Conservation (phyloP, 2,113 vertebrate species). For the Mirounga angustirostris region DNA sequence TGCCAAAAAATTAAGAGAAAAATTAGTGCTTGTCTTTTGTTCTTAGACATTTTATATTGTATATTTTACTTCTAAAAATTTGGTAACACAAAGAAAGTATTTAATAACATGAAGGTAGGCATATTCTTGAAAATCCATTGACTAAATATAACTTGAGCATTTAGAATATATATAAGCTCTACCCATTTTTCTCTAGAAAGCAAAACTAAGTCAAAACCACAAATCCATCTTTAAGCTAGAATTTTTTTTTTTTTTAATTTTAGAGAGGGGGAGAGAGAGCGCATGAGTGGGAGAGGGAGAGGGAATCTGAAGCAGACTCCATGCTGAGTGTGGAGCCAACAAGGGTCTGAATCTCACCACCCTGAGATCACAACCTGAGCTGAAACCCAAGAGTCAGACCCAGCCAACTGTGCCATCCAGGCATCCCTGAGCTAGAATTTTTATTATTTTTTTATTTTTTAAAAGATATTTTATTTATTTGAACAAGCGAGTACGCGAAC, state of each 20-base stretch:
- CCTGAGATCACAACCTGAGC: background rate
- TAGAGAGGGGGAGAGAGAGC: background rate
- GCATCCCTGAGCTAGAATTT: background rate
- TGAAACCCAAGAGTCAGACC: background rate
- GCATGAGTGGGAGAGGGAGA: background rate
- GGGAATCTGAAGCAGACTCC: background rate
- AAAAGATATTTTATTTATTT: background rate
- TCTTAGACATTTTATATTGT: background rate
- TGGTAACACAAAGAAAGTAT: background rate
- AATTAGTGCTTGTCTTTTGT: background rate
- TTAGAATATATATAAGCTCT: background rate
- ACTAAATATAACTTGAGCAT: background rate
- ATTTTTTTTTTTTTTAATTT: background rate
- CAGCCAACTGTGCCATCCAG: too few species aligned
- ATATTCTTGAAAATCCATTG: background rate
- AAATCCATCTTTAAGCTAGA: background rate
- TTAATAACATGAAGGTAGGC: background rate
- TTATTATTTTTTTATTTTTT: background rate
- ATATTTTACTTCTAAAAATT: background rate
- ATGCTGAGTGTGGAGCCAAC: background rate
- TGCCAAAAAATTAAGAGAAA: background rate
- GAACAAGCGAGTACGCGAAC: background rate
- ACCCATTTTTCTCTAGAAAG: background rate
- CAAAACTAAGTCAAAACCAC: background rate
- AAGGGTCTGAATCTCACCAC: background rate